A percentile compares a stretch with the other conserved stretches of the same genome.
Conservation (phyloP, 2,113 vertebrate species). For the Rhombomys opimus region DNA sequence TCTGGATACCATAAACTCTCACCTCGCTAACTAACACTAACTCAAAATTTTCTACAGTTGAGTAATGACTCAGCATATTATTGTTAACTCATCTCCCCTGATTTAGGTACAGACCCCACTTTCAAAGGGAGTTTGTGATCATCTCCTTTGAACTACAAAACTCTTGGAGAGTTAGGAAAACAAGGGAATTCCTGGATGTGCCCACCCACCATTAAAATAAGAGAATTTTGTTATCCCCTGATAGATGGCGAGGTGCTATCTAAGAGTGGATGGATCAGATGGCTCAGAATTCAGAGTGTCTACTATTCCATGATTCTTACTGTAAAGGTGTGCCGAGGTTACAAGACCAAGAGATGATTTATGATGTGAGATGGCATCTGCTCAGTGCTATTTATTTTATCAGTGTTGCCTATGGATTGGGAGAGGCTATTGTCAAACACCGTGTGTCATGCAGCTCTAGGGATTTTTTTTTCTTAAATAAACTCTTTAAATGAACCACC, state of each 20-base stretch:
- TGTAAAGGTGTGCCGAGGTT: background rate
- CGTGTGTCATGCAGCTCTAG: background rate
- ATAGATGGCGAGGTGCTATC: background rate
- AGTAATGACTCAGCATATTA: background rate
- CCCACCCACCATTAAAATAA: background rate
- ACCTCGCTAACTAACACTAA: background rate
- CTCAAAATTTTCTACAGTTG: background rate
- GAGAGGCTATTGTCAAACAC: background rate
- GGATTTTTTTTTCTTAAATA: background rate
- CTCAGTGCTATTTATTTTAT: background rate
- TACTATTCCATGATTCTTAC: background rate
- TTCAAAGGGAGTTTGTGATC: background rate
- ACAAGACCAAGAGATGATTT: background rate
- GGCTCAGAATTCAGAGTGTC: background rate
- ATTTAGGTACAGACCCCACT: background rate
- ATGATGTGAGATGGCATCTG: background rate
- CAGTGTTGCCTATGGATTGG: background rate
- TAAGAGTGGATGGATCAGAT: background rate
- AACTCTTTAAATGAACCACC: background rate
- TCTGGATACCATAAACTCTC: background rate
- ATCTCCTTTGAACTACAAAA: background rate
- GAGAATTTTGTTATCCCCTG: background rate
- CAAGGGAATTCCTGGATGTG: background rate
- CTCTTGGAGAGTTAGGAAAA: background rate
- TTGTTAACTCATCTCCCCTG: background rate